Percentiles rank a stretch among this genome's conserved stretches.
phyloP scores from a whole-genome alignment of 2,113 vertebrate species.

The Crotalus horridus region DNA sequence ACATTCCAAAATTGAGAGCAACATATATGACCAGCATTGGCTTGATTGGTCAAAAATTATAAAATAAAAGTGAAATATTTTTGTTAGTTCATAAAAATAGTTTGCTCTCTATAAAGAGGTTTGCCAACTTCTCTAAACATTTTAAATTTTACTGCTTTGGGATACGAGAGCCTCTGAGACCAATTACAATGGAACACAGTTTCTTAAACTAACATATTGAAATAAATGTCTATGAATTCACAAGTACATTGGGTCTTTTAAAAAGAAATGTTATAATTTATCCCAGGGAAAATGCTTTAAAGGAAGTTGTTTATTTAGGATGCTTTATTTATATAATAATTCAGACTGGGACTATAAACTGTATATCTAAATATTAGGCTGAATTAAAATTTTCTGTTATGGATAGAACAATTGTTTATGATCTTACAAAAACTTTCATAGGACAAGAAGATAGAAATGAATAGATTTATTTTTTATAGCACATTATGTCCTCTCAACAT shows the following conservation, averaged over 20 bases:
- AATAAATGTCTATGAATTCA: not conserved
- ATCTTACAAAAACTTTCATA: not conserved
- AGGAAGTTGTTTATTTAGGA: not conserved
- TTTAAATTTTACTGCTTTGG: not conserved
- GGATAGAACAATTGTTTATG: not conserved
- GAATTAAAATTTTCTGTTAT: not conserved
- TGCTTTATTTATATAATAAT: not conserved
- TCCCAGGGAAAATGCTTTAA: not conserved
- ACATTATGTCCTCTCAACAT: too few relatives aligned
- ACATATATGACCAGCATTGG: conserved; percentile 57
- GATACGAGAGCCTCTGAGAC: not conserved
- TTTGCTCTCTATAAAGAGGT: not conserved
- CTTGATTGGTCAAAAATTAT: conserved; percentile 15
- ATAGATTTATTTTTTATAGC: not conserved
- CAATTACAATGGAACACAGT: not conserved
- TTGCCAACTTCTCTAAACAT: not conserved
- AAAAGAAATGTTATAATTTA: not conserved
- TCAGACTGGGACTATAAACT: not conserved
- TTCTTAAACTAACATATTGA: not conserved
- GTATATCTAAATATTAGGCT: not conserved
- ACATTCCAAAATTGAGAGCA: conserved; percentile 49
- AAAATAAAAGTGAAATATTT: not conserved
- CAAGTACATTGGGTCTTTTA: not conserved
- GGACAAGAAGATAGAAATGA: not conserved
- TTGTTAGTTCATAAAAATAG: not conserved